Evolutionary conservation across 2,888 invertebrate genomes (phyloP), one percentile per base, ranked within the genome.

Genomic region (Monoplex corrugatus): DNA sequence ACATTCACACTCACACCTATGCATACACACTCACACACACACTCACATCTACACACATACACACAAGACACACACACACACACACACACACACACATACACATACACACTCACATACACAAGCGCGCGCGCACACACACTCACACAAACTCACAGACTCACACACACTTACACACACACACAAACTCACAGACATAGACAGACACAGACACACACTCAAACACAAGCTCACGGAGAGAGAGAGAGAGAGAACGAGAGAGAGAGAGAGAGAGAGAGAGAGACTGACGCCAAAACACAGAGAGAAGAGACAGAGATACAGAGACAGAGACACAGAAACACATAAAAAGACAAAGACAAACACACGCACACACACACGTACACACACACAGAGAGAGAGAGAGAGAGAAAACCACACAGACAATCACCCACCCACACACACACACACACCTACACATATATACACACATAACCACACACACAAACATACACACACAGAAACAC

Each of bases 331-430:
- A 50, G 50, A 50, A 23, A 50, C 16, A 50, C 19, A 68, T 2
- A 68, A n/a, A 68, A 1, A 68, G 68, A 68, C 13, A 68, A 8
- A 68, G 28, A 68, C 19, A 68, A 23, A 68, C 19, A 63, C 23
- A 63, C 63, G n/a, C 63, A 63, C 63, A 63, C 63, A 63, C 45
- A 83, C 32, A 83, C 45, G 32, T n/a, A 83, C 45, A 83, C 44
- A 83, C 45, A 83, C 44, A 83, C 45, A 83, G 23, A 83, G n/a
- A 83, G 23, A 83, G n/a, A 83, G 23, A 83, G 23, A 83, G 23
- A 83, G n/a, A 43, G 23, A 83, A n/a, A 83, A n/a, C 40, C 38
- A 40, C 80, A 38, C 80, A 38, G n/a, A 43, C 40, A 80, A n/a
- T 35, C 80, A 43, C 40, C 23, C 40, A 43, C 43, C 19, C 43